Conservation (phyloP, 2,888 invertebrate genomes). For the Cosmia trapezina region DNA sequence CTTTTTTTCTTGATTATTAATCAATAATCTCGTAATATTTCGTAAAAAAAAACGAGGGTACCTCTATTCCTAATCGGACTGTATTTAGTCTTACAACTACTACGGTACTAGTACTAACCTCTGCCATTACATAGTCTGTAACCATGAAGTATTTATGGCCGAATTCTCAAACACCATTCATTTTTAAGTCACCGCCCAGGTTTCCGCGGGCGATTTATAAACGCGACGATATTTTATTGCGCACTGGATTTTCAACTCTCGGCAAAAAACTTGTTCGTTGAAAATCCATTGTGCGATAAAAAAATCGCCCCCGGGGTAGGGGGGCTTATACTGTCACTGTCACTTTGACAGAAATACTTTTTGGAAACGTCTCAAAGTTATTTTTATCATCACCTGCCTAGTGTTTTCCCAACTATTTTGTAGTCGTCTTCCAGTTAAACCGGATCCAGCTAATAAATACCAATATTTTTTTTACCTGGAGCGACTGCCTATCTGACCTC, state of each 20-base stretch:
- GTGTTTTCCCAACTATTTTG: no score
- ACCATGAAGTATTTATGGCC: constrained; percentile 25
- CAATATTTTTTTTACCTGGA: background rate
- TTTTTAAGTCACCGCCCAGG: background rate
- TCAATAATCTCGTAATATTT: background rate
- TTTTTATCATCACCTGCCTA: no score
- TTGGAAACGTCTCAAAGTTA: no score
- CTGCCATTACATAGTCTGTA: constrained; percentile 25
- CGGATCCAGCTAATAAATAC: no score
- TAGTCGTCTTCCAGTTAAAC: background rate
- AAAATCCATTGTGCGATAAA: no score
- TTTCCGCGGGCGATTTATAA: no score
- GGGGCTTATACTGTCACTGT: no score
- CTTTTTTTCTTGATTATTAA: background rate
- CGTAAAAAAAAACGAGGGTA: constrained; percentile 32
- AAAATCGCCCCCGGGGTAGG: no score
- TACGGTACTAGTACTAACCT: constrained; percentile 20
- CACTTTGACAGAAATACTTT: background rate
- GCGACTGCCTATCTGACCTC: no score
- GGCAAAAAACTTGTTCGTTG: no score
- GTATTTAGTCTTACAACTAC: constrained; percentile 27
- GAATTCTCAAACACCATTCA: constrained; percentile 14
- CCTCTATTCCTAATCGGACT: constrained; percentile 15
- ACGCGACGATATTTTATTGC: no score
- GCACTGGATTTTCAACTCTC: no score